Conservation (phyloP, 2,888 invertebrate species). For the Gastrophysa polygoni region DNA sequence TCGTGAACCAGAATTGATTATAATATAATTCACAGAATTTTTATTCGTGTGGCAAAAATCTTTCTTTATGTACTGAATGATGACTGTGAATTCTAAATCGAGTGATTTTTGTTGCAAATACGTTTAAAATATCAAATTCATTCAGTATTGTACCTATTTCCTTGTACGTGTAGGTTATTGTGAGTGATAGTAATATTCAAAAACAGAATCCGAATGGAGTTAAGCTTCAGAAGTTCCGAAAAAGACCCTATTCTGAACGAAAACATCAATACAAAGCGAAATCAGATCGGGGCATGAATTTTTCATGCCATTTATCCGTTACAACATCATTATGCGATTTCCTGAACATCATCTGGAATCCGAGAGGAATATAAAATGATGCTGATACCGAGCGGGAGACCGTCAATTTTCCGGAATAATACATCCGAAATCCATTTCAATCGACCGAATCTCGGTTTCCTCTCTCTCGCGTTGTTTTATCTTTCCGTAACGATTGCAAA, state of each 20-base stretch:
- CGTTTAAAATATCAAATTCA: too few relatives aligned
- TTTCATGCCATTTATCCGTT: conserved; percentile 9
- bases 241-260: neutral
- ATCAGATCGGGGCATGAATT: conserved; percentile 14
- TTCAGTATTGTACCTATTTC: too few relatives aligned
- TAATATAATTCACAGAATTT: too few relatives aligned
- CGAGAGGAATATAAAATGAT: conserved; percentile 29
- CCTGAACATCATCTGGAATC: conserved; percentile 25
- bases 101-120: too few relatives aligned
- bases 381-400: conserved; percentile 25
- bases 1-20: too few relatives aligned
- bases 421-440: conserved; percentile 38
- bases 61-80: too few relatives aligned
- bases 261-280: neutral
- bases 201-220: too few relatives aligned
- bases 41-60: too few relatives aligned
- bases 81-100: too few relatives aligned
- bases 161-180: too few relatives aligned
- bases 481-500: conserved; percentile 46
- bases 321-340: conserved; percentile 19
- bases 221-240: neutral
- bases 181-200: too few relatives aligned
- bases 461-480: conserved; percentile 40
- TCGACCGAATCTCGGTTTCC: conserved; percentile 24
- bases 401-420: conserved; percentile 37